A percentile compares a stretch with the other conserved stretches of the same genome.
These are phyloP conservation scores for Anseranas semipalmata DNA, from an alignment of 2,113 vertebrate genomes.

Conservation along the genomic window DNA sequence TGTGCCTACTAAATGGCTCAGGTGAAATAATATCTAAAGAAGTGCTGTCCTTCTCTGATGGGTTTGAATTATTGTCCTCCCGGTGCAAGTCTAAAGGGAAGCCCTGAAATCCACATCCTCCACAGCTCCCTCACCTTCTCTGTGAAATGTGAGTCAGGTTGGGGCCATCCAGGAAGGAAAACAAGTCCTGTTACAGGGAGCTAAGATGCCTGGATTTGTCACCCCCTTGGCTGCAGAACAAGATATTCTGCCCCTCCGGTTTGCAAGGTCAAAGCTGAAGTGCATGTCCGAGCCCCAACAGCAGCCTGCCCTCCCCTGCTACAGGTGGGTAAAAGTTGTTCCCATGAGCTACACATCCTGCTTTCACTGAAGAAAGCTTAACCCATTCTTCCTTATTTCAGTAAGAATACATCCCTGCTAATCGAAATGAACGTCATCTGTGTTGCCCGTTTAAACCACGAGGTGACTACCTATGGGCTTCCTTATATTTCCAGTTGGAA, in stretches of 20 bases:
- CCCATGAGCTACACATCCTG: not conserved
- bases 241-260: not conserved
- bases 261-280: not conserved
- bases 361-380: not conserved
- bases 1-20: not conserved
- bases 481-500: not conserved
- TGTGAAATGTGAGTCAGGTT: not conserved
- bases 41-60: not conserved
- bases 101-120: not conserved
- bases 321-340: not conserved
- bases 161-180: not conserved
- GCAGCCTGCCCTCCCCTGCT: not conserved
- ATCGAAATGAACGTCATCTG: not conserved
- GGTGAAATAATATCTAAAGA: not conserved
- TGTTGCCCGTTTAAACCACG: not conserved
- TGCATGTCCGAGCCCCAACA: not conserved
- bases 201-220: not conserved
- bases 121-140: not conserved
- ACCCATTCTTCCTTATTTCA: not conserved
- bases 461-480: not conserved
- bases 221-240: not conserved
- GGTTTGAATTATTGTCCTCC: not conserved
- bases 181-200: not conserved
- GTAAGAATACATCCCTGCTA: not conserved
- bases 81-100: not conserved